Evolutionary conservation across 2,888 invertebrate genomes (phyloP).

Genomic region (Drosophila macrospina): DNA sequence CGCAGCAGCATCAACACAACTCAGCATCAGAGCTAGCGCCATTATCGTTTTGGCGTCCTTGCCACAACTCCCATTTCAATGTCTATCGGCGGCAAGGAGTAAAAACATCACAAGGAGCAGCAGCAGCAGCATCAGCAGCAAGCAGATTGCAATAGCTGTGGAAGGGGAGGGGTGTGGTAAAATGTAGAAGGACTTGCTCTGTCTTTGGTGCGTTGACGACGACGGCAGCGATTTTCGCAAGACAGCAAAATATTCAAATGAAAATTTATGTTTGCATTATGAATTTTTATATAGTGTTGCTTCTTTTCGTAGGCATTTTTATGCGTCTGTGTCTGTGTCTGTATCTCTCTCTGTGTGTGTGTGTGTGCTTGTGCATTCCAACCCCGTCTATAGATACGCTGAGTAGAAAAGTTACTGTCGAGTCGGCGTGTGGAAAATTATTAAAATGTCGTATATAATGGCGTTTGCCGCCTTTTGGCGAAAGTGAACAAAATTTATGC

Average conservation of each 20-base stretch:
- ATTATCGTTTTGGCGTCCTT: slow-evolving; percentile 63
- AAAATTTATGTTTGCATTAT: slow-evolving; percentile 84
- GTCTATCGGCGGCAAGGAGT: slow-evolving; percentile 68
- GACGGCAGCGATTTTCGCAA: slow-evolving; percentile 72
- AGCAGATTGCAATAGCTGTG: not conserved
- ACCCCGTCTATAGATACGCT: slow-evolving; percentile 20
- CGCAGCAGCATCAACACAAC: slow-evolving; percentile 21
- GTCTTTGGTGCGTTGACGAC: slow-evolving; percentile 10
- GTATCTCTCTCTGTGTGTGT: slow-evolving; percentile 40
- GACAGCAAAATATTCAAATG: slow-evolving; percentile 83
- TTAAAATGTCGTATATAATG: slow-evolving; percentile 81
- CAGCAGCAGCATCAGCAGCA: no score
- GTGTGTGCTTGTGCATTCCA: slow-evolving; percentile 39
- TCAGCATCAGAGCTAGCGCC: slow-evolving; percentile 46
- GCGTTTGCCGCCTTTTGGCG: slow-evolving; percentile 47
- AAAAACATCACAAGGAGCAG: slow-evolving; percentile 38
- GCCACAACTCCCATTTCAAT: slow-evolving; percentile 61
- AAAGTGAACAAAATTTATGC: slow-evolving; percentile 71
- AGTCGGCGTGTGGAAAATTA: slow-evolving; percentile 77
- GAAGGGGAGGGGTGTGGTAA: not conserved
- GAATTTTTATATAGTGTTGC: slow-evolving; percentile 83
- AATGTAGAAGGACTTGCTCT: no score
- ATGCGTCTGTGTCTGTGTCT: slow-evolving; percentile 60
- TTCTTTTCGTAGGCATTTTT: slow-evolving; percentile 75
- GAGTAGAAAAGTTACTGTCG: slow-evolving; percentile 38